Evolutionary conservation across 2,797 vertebrate species (phyloP).

Genomic region (Hybognathus amarus): DNA sequence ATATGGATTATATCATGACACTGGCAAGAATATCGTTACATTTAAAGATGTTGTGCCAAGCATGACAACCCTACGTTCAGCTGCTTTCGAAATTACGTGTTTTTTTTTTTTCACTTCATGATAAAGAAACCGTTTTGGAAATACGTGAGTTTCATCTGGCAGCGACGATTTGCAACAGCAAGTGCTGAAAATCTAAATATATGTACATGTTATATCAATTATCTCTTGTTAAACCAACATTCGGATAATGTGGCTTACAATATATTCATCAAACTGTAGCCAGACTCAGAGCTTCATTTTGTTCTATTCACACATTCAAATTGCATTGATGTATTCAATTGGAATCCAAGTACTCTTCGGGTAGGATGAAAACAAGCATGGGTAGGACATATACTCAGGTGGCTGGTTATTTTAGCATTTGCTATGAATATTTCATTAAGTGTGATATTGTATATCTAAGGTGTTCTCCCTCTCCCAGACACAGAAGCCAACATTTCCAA

Average conservation of each 20-base stretch:
- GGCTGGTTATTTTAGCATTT: conserved; percentile 58
- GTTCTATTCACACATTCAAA: conserved; percentile 33
- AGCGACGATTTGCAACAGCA: too few relatives aligned
- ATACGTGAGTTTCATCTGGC: too few relatives aligned
- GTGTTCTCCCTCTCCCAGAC: conserved; percentile 54
- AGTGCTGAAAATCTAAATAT: background rate
- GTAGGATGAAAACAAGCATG: conserved; percentile 39
- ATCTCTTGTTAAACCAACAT: background rate
- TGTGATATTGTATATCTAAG: conserved; percentile 55
- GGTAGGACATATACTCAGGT: conserved; percentile 46
- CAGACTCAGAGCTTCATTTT: background rate
- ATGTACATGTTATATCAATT: background rate
- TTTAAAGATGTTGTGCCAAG: too few relatives aligned
- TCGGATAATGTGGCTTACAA: background rate
- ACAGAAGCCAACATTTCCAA: conserved; percentile 39
- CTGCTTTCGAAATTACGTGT: too few relatives aligned
- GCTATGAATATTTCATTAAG: conserved; percentile 68
- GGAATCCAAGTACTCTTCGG: conserved; percentile 29
- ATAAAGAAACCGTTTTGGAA: too few relatives aligned
- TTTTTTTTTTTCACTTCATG: too few relatives aligned
- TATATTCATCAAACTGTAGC: conserved; percentile 1
- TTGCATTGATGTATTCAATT: conserved; percentile 38
- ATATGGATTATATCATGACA: too few relatives aligned
- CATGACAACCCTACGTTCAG: too few relatives aligned
- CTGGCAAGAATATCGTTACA: too few relatives aligned